phyloP scores from a whole-genome alignment of 2,113 vertebrate genomes.

The Campylomormyrus tamandua region DNA sequence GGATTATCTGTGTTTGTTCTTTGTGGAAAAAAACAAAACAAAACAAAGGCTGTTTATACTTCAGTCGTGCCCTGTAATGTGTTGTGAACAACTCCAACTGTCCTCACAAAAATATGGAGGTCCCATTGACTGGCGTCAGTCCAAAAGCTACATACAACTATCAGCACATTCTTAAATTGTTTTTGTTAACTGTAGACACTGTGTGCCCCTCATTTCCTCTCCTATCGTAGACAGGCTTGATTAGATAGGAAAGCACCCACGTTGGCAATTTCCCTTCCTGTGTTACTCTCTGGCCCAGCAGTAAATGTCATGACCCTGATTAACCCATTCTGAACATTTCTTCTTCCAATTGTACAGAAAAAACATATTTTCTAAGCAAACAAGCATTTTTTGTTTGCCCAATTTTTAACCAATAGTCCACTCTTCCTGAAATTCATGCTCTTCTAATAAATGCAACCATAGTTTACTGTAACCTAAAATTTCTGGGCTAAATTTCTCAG shows the following conservation, averaged over 20 bases:
- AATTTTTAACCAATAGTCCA: conserved; percentile 51
- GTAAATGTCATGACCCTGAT: conserved; percentile 34
- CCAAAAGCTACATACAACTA: conserved; percentile 42
- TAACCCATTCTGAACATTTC: conserved; percentile 39
- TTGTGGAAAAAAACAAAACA: background rate
- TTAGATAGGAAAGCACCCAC: conserved; percentile 55
- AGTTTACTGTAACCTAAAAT: background rate
- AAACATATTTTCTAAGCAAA: conserved; percentile 31
- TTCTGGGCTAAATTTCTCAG: background rate
- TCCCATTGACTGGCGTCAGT: conserved; percentile 20
- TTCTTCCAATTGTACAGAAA: conserved; percentile 17
- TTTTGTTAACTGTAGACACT: conserved; percentile 48
- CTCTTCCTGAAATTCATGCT: background rate
- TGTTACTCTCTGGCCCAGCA: conserved; percentile 40
- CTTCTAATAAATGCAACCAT: conserved; percentile 15
- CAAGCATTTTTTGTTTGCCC: conserved; percentile 38
- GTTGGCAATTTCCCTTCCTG: conserved; percentile 59
- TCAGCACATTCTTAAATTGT: conserved; percentile 49
- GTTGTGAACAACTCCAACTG: conserved; percentile 31
- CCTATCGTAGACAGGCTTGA: conserved; percentile 51
- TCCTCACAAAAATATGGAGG: conserved; percentile 15
- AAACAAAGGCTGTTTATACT: conserved; percentile 26
- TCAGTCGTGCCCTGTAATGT: background rate
- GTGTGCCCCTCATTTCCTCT: conserved; percentile 57
- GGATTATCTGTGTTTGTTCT: background rate